These are phyloP conservation scores for Hermaeophaga mercurialis DNA, from an alignment of 2,888 invertebrate species.

Conservation along the genomic window DNA sequence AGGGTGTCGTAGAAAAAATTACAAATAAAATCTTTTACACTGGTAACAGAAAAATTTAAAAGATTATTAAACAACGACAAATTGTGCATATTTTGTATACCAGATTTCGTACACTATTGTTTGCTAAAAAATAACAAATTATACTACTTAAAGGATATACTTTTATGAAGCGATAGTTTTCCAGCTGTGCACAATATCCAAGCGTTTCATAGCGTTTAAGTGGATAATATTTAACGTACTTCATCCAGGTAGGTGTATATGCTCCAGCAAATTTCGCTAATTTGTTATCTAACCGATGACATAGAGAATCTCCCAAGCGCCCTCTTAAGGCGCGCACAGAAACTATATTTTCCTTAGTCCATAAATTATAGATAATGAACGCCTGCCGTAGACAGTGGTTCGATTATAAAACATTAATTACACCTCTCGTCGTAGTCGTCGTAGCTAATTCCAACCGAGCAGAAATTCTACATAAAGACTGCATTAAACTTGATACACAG, in stretches of 20 bases:
- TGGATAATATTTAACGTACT: slow-evolving; percentile 5
- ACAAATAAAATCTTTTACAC: too few relatives aligned
- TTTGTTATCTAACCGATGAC: slow-evolving; percentile 25
- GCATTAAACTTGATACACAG: slow-evolving; percentile 51
- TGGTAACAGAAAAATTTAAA: too few relatives aligned
- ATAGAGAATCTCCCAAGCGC: slow-evolving; percentile 14
- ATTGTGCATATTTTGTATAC: too few relatives aligned
- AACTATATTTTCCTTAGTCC: slow-evolving; percentile 43
- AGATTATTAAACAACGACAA: too few relatives aligned
- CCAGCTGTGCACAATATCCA: background rate
- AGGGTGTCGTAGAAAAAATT: too few relatives aligned
- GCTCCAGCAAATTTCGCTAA: slow-evolving; percentile 15
- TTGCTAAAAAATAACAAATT: too few relatives aligned
- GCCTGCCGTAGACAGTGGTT: slow-evolving; percentile 55
- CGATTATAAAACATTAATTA: slow-evolving; percentile 58
- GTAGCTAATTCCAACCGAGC: slow-evolving; percentile 46
- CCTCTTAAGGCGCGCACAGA: slow-evolving; percentile 36
- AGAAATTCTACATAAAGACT: slow-evolving; percentile 50
- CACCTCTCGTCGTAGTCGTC: slow-evolving; percentile 53
- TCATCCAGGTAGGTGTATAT: slow-evolving; percentile 1
- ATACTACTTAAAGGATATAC: too few relatives aligned
- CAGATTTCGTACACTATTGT: too few relatives aligned
- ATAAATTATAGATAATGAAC: slow-evolving; percentile 56
- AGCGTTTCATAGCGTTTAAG: background rate
- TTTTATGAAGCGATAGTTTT: background rate